These are phyloP conservation scores for Julus scanicus DNA, from an alignment of 2,888 invertebrate species.

Conservation along the genomic window DNA sequence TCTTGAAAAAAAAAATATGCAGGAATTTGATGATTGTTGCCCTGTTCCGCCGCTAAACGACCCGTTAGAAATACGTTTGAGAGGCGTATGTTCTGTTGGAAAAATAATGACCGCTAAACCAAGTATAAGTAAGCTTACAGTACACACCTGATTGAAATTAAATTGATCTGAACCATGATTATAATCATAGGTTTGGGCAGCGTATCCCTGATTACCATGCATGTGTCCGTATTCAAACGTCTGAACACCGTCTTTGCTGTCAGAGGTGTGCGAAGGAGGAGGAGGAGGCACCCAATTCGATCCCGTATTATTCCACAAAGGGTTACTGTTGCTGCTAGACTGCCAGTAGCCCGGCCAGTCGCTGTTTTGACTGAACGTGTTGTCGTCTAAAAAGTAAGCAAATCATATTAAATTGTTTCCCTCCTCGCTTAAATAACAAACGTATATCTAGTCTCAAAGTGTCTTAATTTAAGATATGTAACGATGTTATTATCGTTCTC, in stretches of 20 bases:
- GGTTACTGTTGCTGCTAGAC: background rate
- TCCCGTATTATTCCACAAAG: background rate
- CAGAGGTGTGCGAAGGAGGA: conserved; percentile 46
- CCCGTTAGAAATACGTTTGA: too few species aligned
- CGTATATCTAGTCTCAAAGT: too few species aligned
- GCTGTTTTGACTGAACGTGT: conserved; percentile 54
- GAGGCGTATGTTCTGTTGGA: background rate
- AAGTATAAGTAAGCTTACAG: conserved; percentile 25
- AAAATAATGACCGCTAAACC: background rate
- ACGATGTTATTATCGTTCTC: too few species aligned
- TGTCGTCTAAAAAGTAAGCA: background rate
- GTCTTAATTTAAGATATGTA: background rate
- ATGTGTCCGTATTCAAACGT: conserved; percentile 61
- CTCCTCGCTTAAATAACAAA: too few species aligned
- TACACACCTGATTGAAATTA: conserved; percentile 60
- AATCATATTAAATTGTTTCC: too few species aligned
- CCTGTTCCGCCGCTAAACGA: too few species aligned
- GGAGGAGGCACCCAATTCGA: conserved; percentile 55
- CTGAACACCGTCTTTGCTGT: conserved; percentile 58
- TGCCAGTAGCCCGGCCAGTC: conserved; percentile 58
- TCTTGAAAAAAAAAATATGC: too few species aligned
- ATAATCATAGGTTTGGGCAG: conserved; percentile 62
- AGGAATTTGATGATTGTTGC: too few species aligned
- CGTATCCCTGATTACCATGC: conserved; percentile 60
- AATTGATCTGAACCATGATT: conserved; percentile 62